Percentiles rank a stretch among this genome's conserved stretches.
These are phyloP conservation scores for Conchocele bisecta DNA, from an alignment of 2,888 invertebrate species.

Conservation along the genomic window DNA sequence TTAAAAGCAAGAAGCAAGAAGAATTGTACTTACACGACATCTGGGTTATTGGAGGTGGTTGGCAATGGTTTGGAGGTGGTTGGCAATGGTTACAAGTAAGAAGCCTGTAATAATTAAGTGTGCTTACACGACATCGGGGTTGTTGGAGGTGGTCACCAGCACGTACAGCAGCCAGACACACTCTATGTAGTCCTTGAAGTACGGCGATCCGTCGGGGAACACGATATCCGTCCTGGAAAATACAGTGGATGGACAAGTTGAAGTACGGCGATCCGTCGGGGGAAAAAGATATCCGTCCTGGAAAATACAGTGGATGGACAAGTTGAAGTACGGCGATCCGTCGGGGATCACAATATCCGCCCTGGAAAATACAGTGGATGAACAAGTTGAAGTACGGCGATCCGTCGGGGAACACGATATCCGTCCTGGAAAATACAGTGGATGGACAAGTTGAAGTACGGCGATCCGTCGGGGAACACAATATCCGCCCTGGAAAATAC, in stretches of 20 bases:
- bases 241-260: background rate
- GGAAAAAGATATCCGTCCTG: too few species aligned
- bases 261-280: background rate
- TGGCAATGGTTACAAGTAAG: too few species aligned
- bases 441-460: too few species aligned
- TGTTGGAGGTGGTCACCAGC: slow-evolving; percentile 84
- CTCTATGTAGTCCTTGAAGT: slow-evolving; percentile 82
- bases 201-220: slow-evolving; percentile 80
- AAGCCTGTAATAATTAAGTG: background rate
- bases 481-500: too few species aligned
- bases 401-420: slow-evolving; percentile 79
- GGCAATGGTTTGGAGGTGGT: background rate
- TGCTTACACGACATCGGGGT: slow-evolving; percentile 83
- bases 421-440: slow-evolving; percentile 22
- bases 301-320: too few species aligned
- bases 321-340: slow-evolving; percentile 77
- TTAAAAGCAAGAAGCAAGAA: too few species aligned
- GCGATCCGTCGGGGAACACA: too few species aligned
- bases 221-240: slow-evolving; percentile 56
- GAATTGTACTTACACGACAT: slow-evolving; percentile 57
- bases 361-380: slow-evolving; percentile 68
- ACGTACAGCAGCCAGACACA: slow-evolving; percentile 83
- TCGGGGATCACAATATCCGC: slow-evolving; percentile 76
- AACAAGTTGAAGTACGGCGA: slow-evolving; percentile 82
- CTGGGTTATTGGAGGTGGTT: slow-evolving; percentile 3